Base-by-base conservation (phyloP, 2,797 vertebrate genomes). In the Pseudocheirus occidentalis region DNA sequence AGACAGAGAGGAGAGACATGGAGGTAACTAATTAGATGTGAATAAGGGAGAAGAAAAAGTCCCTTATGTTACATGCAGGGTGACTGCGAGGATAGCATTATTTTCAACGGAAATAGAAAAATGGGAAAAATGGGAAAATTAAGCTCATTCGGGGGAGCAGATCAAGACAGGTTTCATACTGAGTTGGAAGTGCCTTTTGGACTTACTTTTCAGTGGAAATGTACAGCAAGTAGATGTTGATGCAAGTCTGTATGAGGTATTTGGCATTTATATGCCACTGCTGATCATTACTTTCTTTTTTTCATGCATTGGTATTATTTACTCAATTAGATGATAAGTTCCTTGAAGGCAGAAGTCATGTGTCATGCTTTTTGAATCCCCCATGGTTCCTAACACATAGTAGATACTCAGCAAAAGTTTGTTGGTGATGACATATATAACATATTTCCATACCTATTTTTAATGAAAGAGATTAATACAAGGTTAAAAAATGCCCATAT, bases 401-500 rank as follows among this genome's bases (percentile, higher is more conserved):
- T 91, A 52, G 46, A 40, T 5, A 31, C 52, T 91, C 27, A 13
- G 31, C 29, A 21, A 66, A 59, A 0, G 9, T 87, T 56, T 62
- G 73, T 66, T 92, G 34, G 90, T 93, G 59, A 29, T 92, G 11
- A 31, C 66, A 29, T 94, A 13, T 89, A 56, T 4, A 46, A 57
- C 27, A 90, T 27, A 52, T 57, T 54, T 93, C 87, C 92, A 73
- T 21, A 40, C 2, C 4, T 58, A 13, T 62, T 92, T 94, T 40
- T 95, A 50, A 31, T 11, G 21, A 21, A 40, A 56, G 62, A 92
- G 28, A 2, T 31, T 89, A 29, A 55, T 55, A 14, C 90, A 59
- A 90, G 93, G 90, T 52, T 24, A 92, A 92, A 59, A 91, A 95
- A 4, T 50, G 16, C 40, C 91, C n/a, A 90, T 57, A 46, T 92